Evolutionary conservation across 2,113 vertebrate genomes (phyloP), one percentile per base, ranked within the genome.

Genomic region (Antigone vipio): DNA sequence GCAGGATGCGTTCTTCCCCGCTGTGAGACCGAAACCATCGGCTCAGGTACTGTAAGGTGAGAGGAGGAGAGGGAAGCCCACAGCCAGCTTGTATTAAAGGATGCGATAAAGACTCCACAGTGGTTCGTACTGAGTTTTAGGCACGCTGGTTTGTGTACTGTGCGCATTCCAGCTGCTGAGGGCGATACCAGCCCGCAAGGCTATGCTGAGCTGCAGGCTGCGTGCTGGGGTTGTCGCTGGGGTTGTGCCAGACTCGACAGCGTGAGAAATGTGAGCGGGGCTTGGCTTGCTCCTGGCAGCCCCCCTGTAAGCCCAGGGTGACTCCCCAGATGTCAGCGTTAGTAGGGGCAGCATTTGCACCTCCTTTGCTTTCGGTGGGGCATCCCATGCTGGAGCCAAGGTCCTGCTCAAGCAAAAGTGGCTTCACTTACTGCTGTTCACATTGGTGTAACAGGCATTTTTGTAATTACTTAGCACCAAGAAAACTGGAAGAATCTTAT

Each of bases 151-250:
- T 74, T 45, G 47, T 58, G 52, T 22, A 11, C 52, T 66, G 16
- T 26, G 35, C 1, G 0, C 40, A 35, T 23, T n/a, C 30, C 67
- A 44, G 72, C 72, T 66, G 79, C 44, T 52, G 80, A 60, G 53
- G 38, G 58, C 17, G 40, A 11, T 18, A 34, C 18, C 38, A 64
- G n/a, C 38, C n/a, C 1, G 0, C 1, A 4, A 50, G 45, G 34
- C 16, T 19, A 5, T 0, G 19, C 47, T n/a, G 80, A 53, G 60
- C 59, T 40, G 63, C 34, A 40, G 45, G 52, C 60, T 69, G 74
- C 0, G 1, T 64, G 53, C 38, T 0, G 3, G 34, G 20, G 26
- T 11, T 56, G 52, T 55, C 18, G 1, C 83, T 0, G 0, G 45
- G 35, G n/a, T 59, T 53, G 47, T 0, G 0, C 30, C 62, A 50